A percentile compares a stretch with the other conserved stretches of the same genome.
These are phyloP conservation scores for Pelagia noctiluca DNA, from an alignment of 30 jellyfish, hydroid and myxozoan genomes.

Conservation along the genomic window DNA sequence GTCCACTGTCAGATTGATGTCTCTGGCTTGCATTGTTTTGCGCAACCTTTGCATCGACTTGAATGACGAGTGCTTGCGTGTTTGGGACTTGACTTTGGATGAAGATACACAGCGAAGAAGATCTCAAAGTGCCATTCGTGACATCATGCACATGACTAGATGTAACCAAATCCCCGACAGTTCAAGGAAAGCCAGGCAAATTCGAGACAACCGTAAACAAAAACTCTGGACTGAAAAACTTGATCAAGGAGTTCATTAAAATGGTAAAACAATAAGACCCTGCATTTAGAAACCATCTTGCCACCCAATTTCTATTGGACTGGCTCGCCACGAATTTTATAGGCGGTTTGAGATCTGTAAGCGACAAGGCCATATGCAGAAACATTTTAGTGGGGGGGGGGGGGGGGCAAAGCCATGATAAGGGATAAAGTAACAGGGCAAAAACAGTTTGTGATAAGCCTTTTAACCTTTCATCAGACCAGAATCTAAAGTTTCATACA, in stretches of 20 bases:
- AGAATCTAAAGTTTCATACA: too few relatives aligned
- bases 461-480: too few relatives aligned
- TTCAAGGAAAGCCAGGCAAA: constrained; percentile 12
- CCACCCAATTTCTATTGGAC: neutral
- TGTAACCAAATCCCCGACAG: constrained; percentile 5
- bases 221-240: constrained; percentile 26
- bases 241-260: constrained; percentile 11
- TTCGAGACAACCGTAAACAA: constrained; percentile 15
- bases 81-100: constrained; percentile 14
- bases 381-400: too few relatives aligned
- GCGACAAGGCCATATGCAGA: too few relatives aligned
- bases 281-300: neutral
- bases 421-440: too few relatives aligned
- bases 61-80: constrained; percentile 20
- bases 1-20: neutral
- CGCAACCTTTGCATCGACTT: constrained; percentile 51
- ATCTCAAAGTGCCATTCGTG: constrained; percentile 29
- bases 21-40: constrained; percentile 63
- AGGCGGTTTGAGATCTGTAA: too few relatives aligned
- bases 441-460: too few relatives aligned
- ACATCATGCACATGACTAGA: constrained; percentile 12
- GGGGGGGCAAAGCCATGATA: too few relatives aligned
- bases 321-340: too few relatives aligned
- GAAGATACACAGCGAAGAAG: constrained; percentile 1
- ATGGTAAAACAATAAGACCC: neutral